A percentile compares a stretch with the other conserved stretches of the same genome.
Evolutionary conservation across 1,140 invertebrate species (phyloP).

Genomic region (Bilobella aurantiaca): DNA sequence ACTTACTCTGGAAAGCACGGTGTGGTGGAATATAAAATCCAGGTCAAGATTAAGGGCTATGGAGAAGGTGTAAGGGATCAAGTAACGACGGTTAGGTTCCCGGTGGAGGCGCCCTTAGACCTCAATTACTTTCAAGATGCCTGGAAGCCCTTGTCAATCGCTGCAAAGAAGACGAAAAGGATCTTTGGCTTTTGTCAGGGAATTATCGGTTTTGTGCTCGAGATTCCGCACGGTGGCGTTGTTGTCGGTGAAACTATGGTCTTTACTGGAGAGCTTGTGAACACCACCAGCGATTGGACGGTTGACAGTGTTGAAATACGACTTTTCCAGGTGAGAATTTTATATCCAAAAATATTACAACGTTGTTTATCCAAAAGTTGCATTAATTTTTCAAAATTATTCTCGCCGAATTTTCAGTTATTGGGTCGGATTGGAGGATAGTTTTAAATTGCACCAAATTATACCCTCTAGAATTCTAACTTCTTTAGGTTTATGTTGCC

Average conservation of each 20-base stretch:
- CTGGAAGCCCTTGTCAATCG: background rate
- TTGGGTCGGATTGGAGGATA: too few species aligned
- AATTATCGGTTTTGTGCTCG: background rate
- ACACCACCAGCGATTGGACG: background rate
- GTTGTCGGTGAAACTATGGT: background rate
- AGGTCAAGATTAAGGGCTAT: background rate
- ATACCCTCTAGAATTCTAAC: too few species aligned
- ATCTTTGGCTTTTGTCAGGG: background rate
- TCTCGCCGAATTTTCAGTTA: background rate
- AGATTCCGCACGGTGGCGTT: background rate
- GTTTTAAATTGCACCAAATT: too few species aligned
- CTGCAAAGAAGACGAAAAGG: background rate
- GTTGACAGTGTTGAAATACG: background rate
- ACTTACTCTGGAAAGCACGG: background rate
- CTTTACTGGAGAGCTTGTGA: background rate
- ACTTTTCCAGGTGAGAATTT: background rate
- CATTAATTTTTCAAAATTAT: background rate
- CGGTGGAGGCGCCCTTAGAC: background rate
- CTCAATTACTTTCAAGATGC: background rate
- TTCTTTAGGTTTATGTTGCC: background rate
- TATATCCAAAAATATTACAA: background rate
- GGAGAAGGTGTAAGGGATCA: background rate
- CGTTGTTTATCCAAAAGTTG: background rate
- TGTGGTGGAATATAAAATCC: background rate
- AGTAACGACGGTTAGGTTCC: background rate